These are phyloP conservation scores for Kryphioiulus occultus DNA, from an alignment of 2,888 invertebrate species.

Conservation along the genomic window DNA sequence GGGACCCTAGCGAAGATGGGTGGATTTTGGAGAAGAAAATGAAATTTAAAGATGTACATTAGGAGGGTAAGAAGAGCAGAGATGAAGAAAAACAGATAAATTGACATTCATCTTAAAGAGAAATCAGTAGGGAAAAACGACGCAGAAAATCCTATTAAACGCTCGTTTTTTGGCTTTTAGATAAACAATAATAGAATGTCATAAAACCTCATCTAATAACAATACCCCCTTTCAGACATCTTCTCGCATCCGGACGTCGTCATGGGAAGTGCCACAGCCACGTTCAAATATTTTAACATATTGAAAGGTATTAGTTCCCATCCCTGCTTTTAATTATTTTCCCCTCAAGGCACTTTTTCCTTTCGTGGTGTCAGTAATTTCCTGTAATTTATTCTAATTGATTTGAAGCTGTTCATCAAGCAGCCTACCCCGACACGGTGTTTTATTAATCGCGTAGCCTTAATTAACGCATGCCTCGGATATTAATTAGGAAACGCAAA, in stretches of 20 bases:
- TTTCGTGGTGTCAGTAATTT: conserved; percentile 28
- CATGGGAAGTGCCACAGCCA: neutral
- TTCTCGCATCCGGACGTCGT: neutral
- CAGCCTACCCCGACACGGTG: neutral
- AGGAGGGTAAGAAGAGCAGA: neutral
- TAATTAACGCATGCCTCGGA: conserved; percentile 36
- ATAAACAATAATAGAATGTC: conserved; percentile 32
- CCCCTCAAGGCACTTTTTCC: conserved; percentile 15
- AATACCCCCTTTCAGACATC: neutral
- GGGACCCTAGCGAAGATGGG: neutral
- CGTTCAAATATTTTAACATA: conserved; percentile 1
- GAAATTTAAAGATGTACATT: conserved; percentile 39
- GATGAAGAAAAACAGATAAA: conserved; percentile 3
- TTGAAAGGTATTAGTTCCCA: neutral
- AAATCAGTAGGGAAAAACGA: neutral
- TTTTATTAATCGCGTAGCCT: conserved; percentile 34
- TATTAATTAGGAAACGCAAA: conserved; percentile 38
- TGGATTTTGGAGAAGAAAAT: conserved; percentile 9
- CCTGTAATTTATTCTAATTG: conserved; percentile 40
- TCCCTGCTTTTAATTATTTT: neutral
- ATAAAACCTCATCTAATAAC: neutral
- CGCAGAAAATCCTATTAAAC: conserved; percentile 4
- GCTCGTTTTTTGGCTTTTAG: neutral
- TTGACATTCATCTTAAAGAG: neutral
- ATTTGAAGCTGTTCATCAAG: conserved; percentile 39